phyloP scores from a whole-genome alignment of 2,113 vertebrate genomes.

The Scortum barcoo region DNA sequence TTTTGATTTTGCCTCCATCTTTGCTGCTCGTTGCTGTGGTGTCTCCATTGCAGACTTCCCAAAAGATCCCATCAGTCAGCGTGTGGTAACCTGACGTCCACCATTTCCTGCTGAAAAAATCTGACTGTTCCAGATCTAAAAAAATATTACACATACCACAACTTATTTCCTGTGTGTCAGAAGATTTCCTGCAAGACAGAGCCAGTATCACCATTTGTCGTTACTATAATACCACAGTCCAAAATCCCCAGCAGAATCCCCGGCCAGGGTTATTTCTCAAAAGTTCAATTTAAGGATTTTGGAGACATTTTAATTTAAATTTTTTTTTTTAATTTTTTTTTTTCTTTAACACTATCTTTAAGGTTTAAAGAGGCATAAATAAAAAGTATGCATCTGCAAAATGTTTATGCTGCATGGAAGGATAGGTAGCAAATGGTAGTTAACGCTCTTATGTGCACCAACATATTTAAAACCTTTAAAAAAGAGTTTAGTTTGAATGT shows the following conservation, averaged over 20 bases:
- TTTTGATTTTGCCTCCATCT: not conserved
- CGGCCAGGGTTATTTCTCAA: not conserved
- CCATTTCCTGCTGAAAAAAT: not conserved
- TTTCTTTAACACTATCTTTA: not conserved
- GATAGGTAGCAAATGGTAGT: not conserved
- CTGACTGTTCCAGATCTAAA: not conserved
- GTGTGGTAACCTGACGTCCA: not conserved
- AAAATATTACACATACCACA: constrained; percentile 1
- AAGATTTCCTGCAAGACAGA: not conserved
- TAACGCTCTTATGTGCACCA: not conserved
- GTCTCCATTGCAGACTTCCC: not conserved
- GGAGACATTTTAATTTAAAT: not conserved
- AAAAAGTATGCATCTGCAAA: not conserved
- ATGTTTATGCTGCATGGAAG: not conserved
- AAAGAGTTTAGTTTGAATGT: not conserved
- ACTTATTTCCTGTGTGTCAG: not conserved
- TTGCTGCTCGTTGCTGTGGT: not conserved
- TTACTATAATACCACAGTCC: not conserved
- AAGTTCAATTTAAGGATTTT: not conserved
- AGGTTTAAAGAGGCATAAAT: not conserved
- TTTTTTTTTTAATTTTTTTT: not conserved
- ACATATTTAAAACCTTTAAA: not conserved
- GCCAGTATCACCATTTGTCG: not conserved
- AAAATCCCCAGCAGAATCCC: not conserved
- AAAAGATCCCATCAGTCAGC: not conserved